A percentile compares a stretch with the other conserved stretches of the same genome.
These are phyloP conservation scores for Brachyptera putata DNA, from an alignment of 2,888 invertebrate species.

Conservation along the genomic window DNA sequence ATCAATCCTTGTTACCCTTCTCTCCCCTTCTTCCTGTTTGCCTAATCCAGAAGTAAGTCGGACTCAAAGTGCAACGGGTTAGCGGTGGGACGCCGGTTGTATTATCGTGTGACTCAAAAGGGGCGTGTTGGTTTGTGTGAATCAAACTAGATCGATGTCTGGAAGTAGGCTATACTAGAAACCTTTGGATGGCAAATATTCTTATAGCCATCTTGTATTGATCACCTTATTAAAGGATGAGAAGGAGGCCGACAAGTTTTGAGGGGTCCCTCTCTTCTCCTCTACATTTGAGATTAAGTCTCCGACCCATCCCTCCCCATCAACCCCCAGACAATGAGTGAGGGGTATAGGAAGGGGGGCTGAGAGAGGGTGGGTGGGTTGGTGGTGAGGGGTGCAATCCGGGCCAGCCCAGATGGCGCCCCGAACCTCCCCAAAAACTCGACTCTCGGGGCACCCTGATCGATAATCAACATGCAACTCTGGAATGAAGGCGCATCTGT, in stretches of 20 bases:
- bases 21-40: not conserved
- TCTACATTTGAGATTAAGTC: not conserved
- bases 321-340: constrained; percentile 13
- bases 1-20: not conserved
- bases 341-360: not conserved
- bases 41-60: not conserved
- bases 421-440: constrained; percentile 6
- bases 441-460: constrained; percentile 1
- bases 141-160: constrained; percentile 11
- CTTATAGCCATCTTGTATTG: not conserved
- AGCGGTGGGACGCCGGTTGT: not conserved
- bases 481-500: not conserved
- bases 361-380: not conserved
- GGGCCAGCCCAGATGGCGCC: constrained; percentile 18
- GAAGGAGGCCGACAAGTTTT: no score
- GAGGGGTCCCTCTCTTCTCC: not conserved
- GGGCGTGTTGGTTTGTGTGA: constrained; percentile 3
- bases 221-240: not conserved
- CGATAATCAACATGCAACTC: constrained; percentile 11
- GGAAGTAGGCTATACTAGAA: not conserved
- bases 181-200: not conserved
- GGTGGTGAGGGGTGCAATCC: constrained; percentile 6
- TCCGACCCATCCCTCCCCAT: no score
- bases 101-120: not conserved
- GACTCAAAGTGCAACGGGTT: not conserved